These are phyloP conservation scores for Streblospio benedicti DNA, from an alignment of 1,140 invertebrate species.

Conservation along the genomic window DNA sequence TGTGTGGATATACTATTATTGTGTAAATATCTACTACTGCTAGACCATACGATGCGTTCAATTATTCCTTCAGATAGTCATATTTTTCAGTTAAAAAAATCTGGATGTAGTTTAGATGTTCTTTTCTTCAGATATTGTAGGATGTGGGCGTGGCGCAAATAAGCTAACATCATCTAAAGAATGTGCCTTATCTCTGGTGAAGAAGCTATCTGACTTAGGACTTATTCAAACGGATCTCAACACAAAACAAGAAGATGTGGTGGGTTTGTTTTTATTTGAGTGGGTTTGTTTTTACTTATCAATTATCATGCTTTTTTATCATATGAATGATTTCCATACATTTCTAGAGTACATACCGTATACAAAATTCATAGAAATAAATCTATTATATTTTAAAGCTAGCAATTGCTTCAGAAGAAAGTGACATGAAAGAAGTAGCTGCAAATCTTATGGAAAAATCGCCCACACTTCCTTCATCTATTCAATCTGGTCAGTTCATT, in stretches of 20 bases:
- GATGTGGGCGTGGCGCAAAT: conserved; percentile 84
- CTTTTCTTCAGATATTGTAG: conserved; percentile 57
- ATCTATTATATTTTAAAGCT: neutral
- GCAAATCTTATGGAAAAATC: neutral
- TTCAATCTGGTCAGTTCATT: neutral
- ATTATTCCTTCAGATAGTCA: too few species aligned
- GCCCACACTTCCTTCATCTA: neutral
- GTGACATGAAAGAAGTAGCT: neutral
- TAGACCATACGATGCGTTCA: too few species aligned
- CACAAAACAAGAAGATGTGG: conserved; percentile 67
- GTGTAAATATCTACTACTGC: too few species aligned
- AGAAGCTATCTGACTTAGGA: conserved; percentile 88
- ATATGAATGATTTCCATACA: neutral
- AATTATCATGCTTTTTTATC: too few species aligned
- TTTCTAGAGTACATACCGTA: neutral
- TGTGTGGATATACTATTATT: too few species aligned
- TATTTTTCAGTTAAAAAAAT: too few species aligned
- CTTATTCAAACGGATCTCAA: conserved; percentile 83
- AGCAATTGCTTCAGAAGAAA: neutral
- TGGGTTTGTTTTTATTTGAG: too few species aligned
- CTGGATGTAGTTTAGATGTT: too few species aligned
- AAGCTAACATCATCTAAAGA: conserved; percentile 93
- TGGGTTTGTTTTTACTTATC: too few species aligned
- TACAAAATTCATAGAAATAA: neutral
- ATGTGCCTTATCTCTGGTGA: conserved; percentile 85